Base-by-base conservation (phyloP, 2,888 invertebrate genomes). In the Hypselothyrea guttata region DNA sequence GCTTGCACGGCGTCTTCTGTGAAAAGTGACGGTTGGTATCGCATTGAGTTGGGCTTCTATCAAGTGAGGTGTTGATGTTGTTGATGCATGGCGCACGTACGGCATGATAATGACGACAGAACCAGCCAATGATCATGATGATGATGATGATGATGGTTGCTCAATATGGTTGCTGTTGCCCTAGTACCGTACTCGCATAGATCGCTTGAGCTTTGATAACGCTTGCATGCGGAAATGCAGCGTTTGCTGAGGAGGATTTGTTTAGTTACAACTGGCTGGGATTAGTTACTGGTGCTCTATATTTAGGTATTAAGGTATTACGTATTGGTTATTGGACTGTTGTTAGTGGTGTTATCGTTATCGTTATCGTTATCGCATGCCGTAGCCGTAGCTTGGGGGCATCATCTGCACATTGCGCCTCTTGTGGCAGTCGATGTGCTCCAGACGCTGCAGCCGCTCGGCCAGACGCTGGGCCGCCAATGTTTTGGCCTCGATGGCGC, bases 401-500 rank as follows among this genome's bases (percentile, higher is more conserved):
- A 54, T 15, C 53, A 59, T 40, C 30, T 30, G 72, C 12, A 59
- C 34, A 11, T 8, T 27, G n/a, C 70, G 66, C 37, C 67, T 44
- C 42, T 67, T 87, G 53, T 52, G 69, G 58, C 83, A 78, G 1
- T 79, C 67, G 9, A 60, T 34, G 15, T 69, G 81, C 63, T 84
- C 77, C 46, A 81, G 58, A 18, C 81, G 75, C 37, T 82, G 82
- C 48, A 82, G 46, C 37, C 86, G 85, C 15, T 81, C 86, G 55
- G 86, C 69, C 56, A 88, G 65, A 64, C 79, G 77, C 28, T 76
- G 62, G 30, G 87, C 71, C 61, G 75, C 73, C 58, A 58, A 31
- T 4, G 76, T 71, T 37, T 88, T 88, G 44, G 73, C 71, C 33
- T 71, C 78, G 45, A 88, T 85, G 58, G 81, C 78, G 33, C 74